A percentile compares a stretch with the other conserved stretches of the same genome.
These are phyloP conservation scores for Ochotona princeps DNA, from an alignment of 2,113 vertebrate genomes.

Conservation along the genomic window DNA sequence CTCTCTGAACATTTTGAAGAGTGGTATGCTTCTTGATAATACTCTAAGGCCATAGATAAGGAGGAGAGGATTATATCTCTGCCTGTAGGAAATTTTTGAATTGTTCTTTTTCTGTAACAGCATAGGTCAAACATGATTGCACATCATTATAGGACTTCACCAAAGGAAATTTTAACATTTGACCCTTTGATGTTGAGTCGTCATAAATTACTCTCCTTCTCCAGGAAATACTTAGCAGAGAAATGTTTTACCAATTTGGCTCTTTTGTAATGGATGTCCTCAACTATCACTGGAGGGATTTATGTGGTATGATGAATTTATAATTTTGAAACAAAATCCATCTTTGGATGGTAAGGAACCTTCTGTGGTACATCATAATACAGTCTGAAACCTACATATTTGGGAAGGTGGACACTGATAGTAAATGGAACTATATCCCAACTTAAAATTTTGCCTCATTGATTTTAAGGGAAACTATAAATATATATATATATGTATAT, in stretches of 20 bases:
- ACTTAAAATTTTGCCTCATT: not conserved
- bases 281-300: not conserved
- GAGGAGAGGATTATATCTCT: not conserved
- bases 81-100: not conserved
- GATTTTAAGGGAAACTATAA: constrained; percentile 23
- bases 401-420: constrained; percentile 3
- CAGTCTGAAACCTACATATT: constrained; percentile 18
- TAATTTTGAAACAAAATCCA: constrained; percentile 39
- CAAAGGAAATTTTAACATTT: not conserved
- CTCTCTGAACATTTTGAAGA: not conserved
- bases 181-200: not conserved
- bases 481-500: not conserved
- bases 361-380: not conserved
- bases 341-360: constrained; percentile 3
- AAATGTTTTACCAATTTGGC: not conserved
- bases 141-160: not conserved
- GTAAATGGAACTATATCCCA: constrained; percentile 32
- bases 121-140: not conserved
- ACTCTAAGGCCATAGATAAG: not conserved
- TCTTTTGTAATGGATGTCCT: not conserved
- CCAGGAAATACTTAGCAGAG: not conserved
- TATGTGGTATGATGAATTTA: not conserved
- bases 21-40: not conserved
- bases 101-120: not conserved
- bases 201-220: not conserved